Evolutionary conservation across 2,888 invertebrate genomes (phyloP), one percentile per base, ranked within the genome.

Genomic region (Dione juno): DNA sequence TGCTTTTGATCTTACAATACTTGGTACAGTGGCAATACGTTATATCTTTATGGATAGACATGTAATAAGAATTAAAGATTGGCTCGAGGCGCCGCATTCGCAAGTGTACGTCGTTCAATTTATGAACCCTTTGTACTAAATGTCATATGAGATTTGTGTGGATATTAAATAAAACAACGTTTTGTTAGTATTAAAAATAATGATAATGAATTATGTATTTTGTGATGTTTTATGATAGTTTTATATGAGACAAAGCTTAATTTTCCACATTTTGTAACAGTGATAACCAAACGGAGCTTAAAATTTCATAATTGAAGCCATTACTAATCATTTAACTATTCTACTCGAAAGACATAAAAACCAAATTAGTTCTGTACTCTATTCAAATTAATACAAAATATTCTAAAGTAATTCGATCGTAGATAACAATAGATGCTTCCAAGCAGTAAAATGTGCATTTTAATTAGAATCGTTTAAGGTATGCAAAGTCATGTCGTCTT

Each of bases 401-500:
- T 85, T 83, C 84, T 75, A 76, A 80, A 81, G 84, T 81, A 80
- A 77, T 78, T 77, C 77, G 85, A 88, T 87, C 78, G 58, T 73
- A 82, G 89, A 88, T 88, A 85, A 83, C 83, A 86, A 83, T 86
- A 80, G 84, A 80, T 82, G 82, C 82, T 82, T 80, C 81, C 79
- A 69, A 80, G 82, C 79, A 79, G 82, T 84, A 84, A 85, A 85
- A 84, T 84, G 83, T 85, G 85, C 83, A 87, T 87, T 90, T 89
- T 90, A 89, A 90, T 88, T 89, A 87, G 85, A 83, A 80, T 85
- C 84, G 75, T 84, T 80, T 87, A 81, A 87, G 83, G 83, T 87
- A 86, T 87, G 85, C 85, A 82, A 80, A 67, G 81, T 79, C 80
- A 76, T 82, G 82, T 86, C 86, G 83, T 84, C 84, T 84, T 81